Base-by-base conservation (phyloP, 1,140 invertebrate genomes). In the Lepidurus packardi region DNA sequence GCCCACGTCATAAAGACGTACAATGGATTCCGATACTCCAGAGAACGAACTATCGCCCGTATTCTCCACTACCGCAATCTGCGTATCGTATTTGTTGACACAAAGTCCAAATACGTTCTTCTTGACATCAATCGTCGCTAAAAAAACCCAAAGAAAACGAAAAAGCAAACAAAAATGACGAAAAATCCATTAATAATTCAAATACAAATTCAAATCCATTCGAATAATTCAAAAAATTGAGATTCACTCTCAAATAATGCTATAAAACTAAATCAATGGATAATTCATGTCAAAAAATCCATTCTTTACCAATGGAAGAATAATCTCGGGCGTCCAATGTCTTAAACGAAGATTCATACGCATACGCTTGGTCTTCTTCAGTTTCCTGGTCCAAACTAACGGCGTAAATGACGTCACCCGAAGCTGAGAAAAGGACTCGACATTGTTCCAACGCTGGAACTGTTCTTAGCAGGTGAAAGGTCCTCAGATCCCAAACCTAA, bases 291-390 rank as follows among this genome's bases (percentile, higher is more conserved):
- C 24, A 76, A 45, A 73, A 47, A 43, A 10, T 44, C 8, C 65
- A 16, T 44, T 45, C 82, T 84, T 86, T 85, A 94, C 92, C 92
- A 84, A 98, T 98, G 81, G 91, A 94, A 43, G 91, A 93, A 84
- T 99, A 99, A 86, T 98, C 95, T 79, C 91, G 90, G 7, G 95
- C 91, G 87, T 99, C 96, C 80, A 99, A 88, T 7, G 95, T 97
- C 84, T 96, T 94, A 84, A 98, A 98, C 73, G 94, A 97, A 21
- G 94, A 93, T 78, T 92, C 91, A 85, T 90, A 94, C 81, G 90
- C 88, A 85, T 90, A 94, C 81, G 90, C 88, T 9, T 87, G 86
- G 77, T 91, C 89, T 80, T 92, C 90, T 75, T 77, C 81, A 43
- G 84, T 85, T 78, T 90, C 89, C 81, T 89, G 87, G 84, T 92